Evolutionary conservation across 1,140 invertebrate genomes (phyloP).

Genomic region (Druon quercuslanigerum): DNA sequence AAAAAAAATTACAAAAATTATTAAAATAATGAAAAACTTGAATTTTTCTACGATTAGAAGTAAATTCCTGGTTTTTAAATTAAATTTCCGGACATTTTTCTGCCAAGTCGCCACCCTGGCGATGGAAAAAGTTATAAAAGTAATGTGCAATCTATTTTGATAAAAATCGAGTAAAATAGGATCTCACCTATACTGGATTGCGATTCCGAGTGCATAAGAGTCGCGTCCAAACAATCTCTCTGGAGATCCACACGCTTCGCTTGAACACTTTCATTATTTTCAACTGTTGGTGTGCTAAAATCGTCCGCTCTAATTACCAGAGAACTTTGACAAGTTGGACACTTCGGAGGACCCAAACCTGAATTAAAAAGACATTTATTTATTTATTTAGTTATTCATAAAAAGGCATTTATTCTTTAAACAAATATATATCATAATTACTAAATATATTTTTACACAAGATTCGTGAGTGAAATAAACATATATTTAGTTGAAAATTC

Average conservation of each 20-base stretch:
- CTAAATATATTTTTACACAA: too few relatives aligned
- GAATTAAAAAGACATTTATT: constrained; percentile 33
- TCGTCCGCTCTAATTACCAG: constrained; percentile 76
- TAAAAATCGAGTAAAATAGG: not conserved
- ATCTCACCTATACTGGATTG: constrained; percentile 70
- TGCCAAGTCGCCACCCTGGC: too few relatives aligned
- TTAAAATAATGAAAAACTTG: too few relatives aligned
- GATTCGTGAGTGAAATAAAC: too few relatives aligned
- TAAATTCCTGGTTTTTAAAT: too few relatives aligned
- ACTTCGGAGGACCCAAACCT: constrained; percentile 70
- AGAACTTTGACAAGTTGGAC: constrained; percentile 78
- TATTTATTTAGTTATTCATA: too few relatives aligned
- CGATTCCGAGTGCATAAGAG: constrained; percentile 66
- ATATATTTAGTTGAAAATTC: too few relatives aligned
- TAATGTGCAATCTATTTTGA: not conserved
- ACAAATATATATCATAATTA: constrained; percentile 17
- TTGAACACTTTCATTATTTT: constrained; percentile 43
- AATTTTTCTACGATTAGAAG: too few relatives aligned
- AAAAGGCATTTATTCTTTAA: too few relatives aligned
- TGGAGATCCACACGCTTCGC: not conserved
- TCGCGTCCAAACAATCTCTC: not conserved
- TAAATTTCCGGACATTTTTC: too few relatives aligned
- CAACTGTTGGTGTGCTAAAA: constrained; percentile 48
- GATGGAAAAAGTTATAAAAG: not conserved
- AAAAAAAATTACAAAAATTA: too few relatives aligned